Evolutionary conservation across 1,140 invertebrate genomes (phyloP), one percentile per base, ranked within the genome.

Genomic region (Popillia japonica): DNA sequence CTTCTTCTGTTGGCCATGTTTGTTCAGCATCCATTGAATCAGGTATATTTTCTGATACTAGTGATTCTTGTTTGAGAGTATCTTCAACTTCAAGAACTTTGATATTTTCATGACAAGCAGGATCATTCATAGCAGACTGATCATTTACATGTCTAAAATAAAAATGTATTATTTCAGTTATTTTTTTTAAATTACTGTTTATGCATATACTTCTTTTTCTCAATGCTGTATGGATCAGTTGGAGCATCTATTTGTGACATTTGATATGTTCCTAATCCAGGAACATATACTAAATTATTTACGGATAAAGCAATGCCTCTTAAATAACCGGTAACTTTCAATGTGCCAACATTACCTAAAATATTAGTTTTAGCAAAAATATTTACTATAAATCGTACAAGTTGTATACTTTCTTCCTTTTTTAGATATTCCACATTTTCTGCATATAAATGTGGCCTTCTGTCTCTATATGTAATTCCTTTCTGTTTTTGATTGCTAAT

Each of bases 1-100:
- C 96, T 86, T 98, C 95, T 79, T 96, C 93, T 34, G 95, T 98
- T 0, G 97, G 96, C 95, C 96, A 98, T 23, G 97, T 98, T 88
- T 99, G 97, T 88, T 99, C 97, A 14, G 93, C 95, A 87, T 98
- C 95, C 96, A 99, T 96, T 40, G 93, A 92, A 89, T 98, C 95
- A 22, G 93, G 92, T 77, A 92, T 88, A 88, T 96, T 94, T 89
- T 98, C 96, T 80, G 90, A 90, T 78, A 92, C 87, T 17, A 98
- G 88, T 73, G 91, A 92, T 85, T 95, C 94, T 89, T 95, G 94
- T 85, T 92, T 90, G 0, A 80, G 78, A 7, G 92, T 90, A 89
- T 96, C 91, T 77, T 93, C 91, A 41, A 84, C 86, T 82, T 92
- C 91, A 55, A 96, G 83, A 9, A 95, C 83, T 80, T 87, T 88